phyloP scores from a whole-genome alignment of 2,888 invertebrate species.

The Alsophila aescularia region DNA sequence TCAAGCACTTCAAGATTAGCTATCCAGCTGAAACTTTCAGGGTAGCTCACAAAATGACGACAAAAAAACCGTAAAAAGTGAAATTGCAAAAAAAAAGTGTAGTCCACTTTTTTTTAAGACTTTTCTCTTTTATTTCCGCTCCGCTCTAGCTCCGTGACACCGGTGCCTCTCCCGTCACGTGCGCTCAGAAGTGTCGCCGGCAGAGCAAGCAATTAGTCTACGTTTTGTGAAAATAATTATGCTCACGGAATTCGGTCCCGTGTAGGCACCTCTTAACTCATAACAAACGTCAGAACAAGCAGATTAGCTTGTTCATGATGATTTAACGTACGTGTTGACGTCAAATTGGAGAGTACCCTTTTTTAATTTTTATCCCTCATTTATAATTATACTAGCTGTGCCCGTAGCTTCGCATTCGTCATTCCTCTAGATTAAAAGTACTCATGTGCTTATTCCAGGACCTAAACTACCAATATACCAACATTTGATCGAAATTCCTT shows the following conservation, averaged over 20 bases:
- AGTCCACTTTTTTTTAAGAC: neutral
- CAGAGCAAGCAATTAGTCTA: constrained; percentile 77
- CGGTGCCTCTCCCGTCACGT: constrained; percentile 58
- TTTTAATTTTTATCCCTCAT: no score
- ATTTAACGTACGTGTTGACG: neutral
- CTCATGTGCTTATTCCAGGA: no score
- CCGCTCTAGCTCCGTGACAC: constrained; percentile 29
- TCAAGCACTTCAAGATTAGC: no score
- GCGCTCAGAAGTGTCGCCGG: constrained; percentile 67
- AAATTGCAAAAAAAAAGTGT: neutral
- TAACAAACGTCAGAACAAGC: constrained; percentile 39
- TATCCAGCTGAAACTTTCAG: no score
- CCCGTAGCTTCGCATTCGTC: no score
- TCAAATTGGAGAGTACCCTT: no score
- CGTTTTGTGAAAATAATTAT: constrained; percentile 79
- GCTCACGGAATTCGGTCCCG: constrained; percentile 57
- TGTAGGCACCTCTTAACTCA: constrained; percentile 65
- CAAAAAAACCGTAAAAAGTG: no score
- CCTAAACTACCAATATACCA: no score
- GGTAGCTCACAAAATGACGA: no score
- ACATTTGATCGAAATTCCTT: no score
- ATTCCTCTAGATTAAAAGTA: no score
- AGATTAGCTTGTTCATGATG: constrained; percentile 10
- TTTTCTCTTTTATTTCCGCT: constrained; percentile 35
- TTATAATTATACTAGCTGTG: no score